These are phyloP conservation scores for Amphipoea lucens DNA, from an alignment of 2,888 invertebrate species.

Conservation along the genomic window DNA sequence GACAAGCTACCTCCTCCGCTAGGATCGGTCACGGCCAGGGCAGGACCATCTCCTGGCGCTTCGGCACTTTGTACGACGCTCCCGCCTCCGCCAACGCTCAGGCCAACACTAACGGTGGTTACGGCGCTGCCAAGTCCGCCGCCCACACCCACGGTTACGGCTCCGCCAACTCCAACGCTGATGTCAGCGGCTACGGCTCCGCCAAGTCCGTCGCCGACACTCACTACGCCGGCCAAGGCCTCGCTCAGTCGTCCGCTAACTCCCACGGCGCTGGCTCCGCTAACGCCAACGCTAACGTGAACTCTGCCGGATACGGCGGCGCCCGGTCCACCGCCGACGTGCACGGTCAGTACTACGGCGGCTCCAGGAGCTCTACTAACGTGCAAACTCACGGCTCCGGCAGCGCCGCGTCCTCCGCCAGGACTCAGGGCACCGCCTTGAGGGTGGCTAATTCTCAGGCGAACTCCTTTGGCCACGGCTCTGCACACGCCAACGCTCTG, in stretches of 20 bases:
- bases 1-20: conserved; percentile 74
- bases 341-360: conserved; percentile 76
- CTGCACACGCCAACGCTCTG: conserved; percentile 80
- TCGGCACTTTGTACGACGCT: conserved; percentile 80
- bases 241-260: conserved; percentile 72
- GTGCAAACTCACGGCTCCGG: conserved; percentile 78
- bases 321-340: conserved; percentile 76
- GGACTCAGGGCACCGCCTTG: conserved; percentile 76
- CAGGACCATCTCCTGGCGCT: conserved; percentile 82
- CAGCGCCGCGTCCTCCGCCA: conserved; percentile 78
- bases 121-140: conserved; percentile 67
- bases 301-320: conserved; percentile 68
- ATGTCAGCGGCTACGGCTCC: conserved; percentile 68
- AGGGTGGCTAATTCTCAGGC: conserved; percentile 79
- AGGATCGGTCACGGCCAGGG: conserved; percentile 67
- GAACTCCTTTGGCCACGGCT: conserved; percentile 76
- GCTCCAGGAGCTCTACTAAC: conserved; percentile 79
- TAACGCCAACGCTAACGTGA: conserved; percentile 74
- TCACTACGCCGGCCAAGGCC: conserved; percentile 57
- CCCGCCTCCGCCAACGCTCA: conserved; percentile 71
- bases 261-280: conserved; percentile 73
- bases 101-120: conserved; percentile 61
- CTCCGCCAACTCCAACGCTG: conserved; percentile 71
- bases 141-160: conserved; percentile 70
- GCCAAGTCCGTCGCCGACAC: conserved; percentile 69